phyloP scores from a whole-genome alignment of 2,797 vertebrate genomes.

The Hippoglossus hippoglossus region DNA sequence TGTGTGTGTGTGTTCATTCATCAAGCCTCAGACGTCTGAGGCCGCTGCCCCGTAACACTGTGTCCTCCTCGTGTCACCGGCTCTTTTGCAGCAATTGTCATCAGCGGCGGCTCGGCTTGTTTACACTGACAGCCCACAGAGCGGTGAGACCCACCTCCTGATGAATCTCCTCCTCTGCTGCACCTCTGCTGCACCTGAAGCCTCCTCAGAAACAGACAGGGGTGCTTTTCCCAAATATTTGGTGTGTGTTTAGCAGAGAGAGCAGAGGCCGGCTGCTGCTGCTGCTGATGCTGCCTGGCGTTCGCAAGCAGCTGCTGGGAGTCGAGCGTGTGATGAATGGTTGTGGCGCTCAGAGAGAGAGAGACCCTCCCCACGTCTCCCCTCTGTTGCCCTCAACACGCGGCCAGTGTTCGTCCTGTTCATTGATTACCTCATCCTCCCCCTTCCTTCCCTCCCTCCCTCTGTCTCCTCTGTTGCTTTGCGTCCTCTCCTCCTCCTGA shows the following conservation, averaged over 20 bases:
- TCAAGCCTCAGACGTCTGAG: conserved; percentile 1
- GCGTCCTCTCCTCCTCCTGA: conserved; percentile 37
- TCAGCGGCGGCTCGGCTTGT: conserved; percentile 24
- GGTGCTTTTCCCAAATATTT: conserved; percentile 5
- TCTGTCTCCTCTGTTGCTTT: conserved; percentile 37
- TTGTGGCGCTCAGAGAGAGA: conserved; percentile 2
- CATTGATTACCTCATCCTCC: conserved; percentile 70
- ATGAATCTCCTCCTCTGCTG: background rate
- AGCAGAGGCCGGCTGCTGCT: background rate
- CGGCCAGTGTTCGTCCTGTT: conserved; percentile 38
- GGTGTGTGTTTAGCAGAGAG: background rate
- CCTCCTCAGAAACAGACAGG: background rate
- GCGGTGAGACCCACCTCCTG: background rate
- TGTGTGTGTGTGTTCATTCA: conserved; percentile 22
- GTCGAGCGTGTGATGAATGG: conserved; percentile 40
- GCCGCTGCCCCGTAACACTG: conserved; percentile 23
- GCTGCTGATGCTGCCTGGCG: too few relatives aligned
- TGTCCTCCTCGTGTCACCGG: conserved; percentile 40
- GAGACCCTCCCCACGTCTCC: conserved; percentile 11
- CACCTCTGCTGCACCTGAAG: background rate
- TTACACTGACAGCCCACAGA: background rate
- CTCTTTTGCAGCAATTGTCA: conserved; percentile 24
- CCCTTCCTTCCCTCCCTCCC: conserved; percentile 18
- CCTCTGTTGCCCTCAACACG: conserved; percentile 4
- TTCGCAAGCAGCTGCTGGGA: conserved; percentile 14